Conservation (phyloP, 1,140 invertebrate species). For the Ridgeia piscesae region DNA sequence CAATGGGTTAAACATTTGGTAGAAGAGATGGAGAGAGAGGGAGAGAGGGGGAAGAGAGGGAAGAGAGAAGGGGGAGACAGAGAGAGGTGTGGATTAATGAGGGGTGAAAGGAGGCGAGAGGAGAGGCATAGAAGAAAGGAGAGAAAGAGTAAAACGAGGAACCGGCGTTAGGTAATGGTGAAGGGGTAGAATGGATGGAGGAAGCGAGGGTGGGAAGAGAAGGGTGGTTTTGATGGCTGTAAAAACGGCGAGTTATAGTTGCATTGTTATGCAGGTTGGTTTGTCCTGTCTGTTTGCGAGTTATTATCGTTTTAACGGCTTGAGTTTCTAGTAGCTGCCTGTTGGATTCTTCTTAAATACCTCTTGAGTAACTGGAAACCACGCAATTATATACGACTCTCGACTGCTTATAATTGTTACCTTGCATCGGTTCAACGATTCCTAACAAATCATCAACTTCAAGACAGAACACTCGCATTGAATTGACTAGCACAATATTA, state of each 20-base stretch:
- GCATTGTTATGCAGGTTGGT: no score
- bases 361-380: background rate
- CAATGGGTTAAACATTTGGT: no score
- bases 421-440: background rate
- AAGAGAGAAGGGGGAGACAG: background rate
- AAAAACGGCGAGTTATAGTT: background rate
- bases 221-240: background rate
- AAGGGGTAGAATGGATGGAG: no score
- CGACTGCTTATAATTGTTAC: background rate
- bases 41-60: background rate
- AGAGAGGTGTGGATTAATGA: background rate
- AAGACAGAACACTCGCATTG: background rate
- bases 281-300: no score
- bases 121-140: no score
- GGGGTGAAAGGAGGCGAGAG: no score
- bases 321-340: background rate
- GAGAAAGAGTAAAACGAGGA: no score
- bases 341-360: background rate
- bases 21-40: background rate
- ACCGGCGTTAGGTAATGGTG: no score
- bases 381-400: background rate
- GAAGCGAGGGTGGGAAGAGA: no score
- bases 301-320: background rate
- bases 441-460: background rate
- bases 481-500: background rate